A percentile compares a stretch with the other conserved stretches of the same genome.
phyloP scores from a whole-genome alignment of 2,888 invertebrate genomes.

The Cephus pulcher region DNA sequence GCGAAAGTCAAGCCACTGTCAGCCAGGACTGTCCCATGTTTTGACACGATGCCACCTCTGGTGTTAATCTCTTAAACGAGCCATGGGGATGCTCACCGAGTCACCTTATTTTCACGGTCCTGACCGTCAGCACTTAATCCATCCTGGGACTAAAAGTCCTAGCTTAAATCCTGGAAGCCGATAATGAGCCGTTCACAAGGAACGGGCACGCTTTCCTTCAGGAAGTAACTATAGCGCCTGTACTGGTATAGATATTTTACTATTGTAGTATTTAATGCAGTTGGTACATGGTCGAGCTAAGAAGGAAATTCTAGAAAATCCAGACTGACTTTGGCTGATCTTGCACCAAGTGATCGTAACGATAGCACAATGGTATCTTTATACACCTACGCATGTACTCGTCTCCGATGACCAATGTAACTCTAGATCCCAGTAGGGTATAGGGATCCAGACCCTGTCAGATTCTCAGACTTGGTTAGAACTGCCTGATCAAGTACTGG shows the following conservation, averaged over 20 bases:
- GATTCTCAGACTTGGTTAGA: neutral
- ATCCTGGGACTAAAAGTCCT: constrained; percentile 27
- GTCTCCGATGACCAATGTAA: constrained; percentile 27
- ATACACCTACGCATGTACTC: constrained; percentile 15
- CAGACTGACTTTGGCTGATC: neutral
- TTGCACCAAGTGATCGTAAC: neutral
- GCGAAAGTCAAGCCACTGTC: constrained; percentile 53
- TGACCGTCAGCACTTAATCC: neutral
- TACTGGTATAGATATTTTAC: neutral
- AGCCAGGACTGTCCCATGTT: constrained; percentile 40
- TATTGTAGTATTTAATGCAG: neutral
- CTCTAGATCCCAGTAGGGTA: constrained; percentile 31
- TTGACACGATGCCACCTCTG: constrained; percentile 61
- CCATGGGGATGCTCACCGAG: constrained; percentile 41
- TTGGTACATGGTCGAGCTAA: neutral
- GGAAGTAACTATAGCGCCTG: neutral
- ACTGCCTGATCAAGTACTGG: neutral
- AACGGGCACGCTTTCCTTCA: neutral
- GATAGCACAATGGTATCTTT: constrained; percentile 31
- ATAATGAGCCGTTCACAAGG: neutral
- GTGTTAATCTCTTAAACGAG: constrained; percentile 63
- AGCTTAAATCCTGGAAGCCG: constrained; percentile 32
- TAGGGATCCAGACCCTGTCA: constrained; percentile 16
- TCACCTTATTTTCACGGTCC: constrained; percentile 14
- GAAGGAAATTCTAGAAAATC: neutral